Base-by-base conservation (phyloP, 2,888 invertebrate species). In the Spodoptera exigua region DNA sequence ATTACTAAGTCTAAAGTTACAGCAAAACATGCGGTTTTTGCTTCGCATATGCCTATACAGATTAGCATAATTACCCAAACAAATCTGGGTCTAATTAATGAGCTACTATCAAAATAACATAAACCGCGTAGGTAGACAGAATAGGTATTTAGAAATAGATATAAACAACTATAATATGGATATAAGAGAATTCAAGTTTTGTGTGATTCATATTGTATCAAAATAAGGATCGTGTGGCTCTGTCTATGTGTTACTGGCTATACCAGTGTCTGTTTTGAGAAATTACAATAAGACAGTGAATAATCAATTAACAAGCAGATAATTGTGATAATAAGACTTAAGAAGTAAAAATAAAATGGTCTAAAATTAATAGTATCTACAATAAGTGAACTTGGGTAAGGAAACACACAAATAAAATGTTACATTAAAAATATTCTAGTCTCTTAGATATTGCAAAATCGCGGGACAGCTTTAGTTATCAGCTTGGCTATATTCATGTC, bases 121-220 rank as follows among this genome's bases (percentile, higher is more conserved):
- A 11, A 41, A 36, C 18, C 56, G 64, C 56, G 61, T 55, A 55
- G 61, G 61, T 41, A 41, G 56, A 55, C 36, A 41, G 46, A 61
- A 27, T 27, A 27, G 27, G 27, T 27, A 27, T 27, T 27, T 64
- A 45, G 27, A 54, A 41, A 35, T 12, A 46, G 32, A 11, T 55
- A 46, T 10, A 46, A 46, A 41, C 32, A 27, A 16, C 46, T 64
- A 61, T n/a, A n/a, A n/a, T n/a, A n/a, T 61, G 56, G 64, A 61
- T 36, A 64, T 61, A 55, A 18, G 40, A 55, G 41, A 35, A 64
- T 55, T 46, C 40, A 18, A 36, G 64, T 41, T 55, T 55, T 18
- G 16, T n/a, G 35, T 63, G 61, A 63, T 40, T 61, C 35, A 63
- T 45, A 44, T 27, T 61, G 39, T 27, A 27, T 9, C n/a, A 27